These are phyloP conservation scores for Teleogryllus oceanicus DNA, from an alignment of 2,888 invertebrate species.

Conservation along the genomic window DNA sequence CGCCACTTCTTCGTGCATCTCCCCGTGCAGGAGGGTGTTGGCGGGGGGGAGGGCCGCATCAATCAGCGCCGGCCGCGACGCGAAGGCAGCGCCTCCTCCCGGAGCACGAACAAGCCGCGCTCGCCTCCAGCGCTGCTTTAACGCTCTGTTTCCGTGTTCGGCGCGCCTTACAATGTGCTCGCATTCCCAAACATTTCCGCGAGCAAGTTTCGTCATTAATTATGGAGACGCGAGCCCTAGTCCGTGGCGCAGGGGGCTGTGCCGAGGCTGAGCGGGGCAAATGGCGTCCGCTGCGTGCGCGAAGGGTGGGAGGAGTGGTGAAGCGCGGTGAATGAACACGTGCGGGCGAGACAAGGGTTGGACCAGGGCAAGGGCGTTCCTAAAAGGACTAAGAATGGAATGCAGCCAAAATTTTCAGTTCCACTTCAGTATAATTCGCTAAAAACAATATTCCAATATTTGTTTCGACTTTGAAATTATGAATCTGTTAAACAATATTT, in stretches of 20 bases:
- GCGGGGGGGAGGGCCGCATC: not conserved
- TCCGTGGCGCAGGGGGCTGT: not conserved
- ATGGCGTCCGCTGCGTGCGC: not conserved
- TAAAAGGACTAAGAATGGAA: too few relatives aligned
- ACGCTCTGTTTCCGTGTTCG: not conserved
- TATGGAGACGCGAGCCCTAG: not conserved
- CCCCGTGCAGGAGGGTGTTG: not conserved
- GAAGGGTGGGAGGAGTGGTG: not conserved
- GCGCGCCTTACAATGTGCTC: slow-evolving; percentile 7
- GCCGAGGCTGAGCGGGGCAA: not conserved
- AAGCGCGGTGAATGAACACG: too few relatives aligned
- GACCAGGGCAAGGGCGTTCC: too few relatives aligned
- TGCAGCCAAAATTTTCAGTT: too few relatives aligned
- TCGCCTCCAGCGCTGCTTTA: not conserved
- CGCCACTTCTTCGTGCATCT: not conserved
- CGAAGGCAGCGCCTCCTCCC: too few relatives aligned
- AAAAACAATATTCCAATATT: too few relatives aligned
- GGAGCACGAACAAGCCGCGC: too few relatives aligned
- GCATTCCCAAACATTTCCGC: not conserved
- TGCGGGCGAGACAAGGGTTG: too few relatives aligned
- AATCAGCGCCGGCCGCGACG: not conserved
- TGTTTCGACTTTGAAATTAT: too few relatives aligned
- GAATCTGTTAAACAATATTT: too few relatives aligned
- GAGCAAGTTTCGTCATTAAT: slow-evolving; percentile 9
- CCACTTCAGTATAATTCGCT: too few relatives aligned